Evolutionary conservation across 92 coral and sea anemone genomes (phyloP).

Genomic region (Meandrina meandrites): DNA sequence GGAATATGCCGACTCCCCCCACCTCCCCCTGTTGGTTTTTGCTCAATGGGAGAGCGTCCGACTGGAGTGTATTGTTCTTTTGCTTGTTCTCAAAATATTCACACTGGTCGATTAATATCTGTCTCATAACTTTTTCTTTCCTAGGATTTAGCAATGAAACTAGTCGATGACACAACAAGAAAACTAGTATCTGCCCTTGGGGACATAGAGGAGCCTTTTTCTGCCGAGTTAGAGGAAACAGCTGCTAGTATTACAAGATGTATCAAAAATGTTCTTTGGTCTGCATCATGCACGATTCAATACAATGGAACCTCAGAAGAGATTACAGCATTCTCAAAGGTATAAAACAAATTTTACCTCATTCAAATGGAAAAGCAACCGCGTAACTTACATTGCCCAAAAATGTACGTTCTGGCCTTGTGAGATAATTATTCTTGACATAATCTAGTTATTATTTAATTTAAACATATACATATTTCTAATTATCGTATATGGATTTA

Average conservation of each 20-base stretch:
- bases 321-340: not conserved
- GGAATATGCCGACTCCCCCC: too few species aligned
- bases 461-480: too few species aligned
- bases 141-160: not conserved
- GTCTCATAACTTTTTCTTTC: not conserved
- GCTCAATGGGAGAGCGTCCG: too few species aligned
- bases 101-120: not conserved
- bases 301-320: not conserved
- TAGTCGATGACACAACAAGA: not conserved
- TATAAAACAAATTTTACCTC: not conserved
- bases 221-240: conserved; percentile 20
- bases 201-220: conserved; percentile 29
- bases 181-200: not conserved
- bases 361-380: too few species aligned
- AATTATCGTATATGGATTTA: too few species aligned
- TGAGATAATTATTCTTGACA: too few species aligned
- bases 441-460: too few species aligned
- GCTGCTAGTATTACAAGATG: conserved; percentile 15
- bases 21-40: too few species aligned
- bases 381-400: not conserved
- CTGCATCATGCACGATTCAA: not conserved
- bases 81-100: too few species aligned
- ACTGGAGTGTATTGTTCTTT: too few species aligned
- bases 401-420: too few species aligned
- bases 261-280: conserved; percentile 10